Evolutionary conservation across 2,797 vertebrate genomes (phyloP), one percentile per base, ranked within the genome.

Genomic region (Fistularia commersonii): DNA sequence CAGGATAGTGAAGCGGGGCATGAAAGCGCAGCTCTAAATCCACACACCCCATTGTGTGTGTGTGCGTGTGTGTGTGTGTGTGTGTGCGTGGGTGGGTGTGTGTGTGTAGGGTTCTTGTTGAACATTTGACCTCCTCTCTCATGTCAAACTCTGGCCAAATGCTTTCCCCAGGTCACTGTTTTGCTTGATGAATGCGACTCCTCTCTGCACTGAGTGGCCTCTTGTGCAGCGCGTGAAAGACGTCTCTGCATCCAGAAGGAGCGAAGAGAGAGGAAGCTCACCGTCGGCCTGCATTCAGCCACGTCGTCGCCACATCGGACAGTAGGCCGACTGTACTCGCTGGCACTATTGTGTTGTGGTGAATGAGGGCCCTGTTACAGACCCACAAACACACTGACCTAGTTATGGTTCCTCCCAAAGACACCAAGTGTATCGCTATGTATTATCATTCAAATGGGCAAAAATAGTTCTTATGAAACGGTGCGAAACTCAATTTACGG

Each of bases 301-400:
- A 13, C 75, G 69, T 74, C 74, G 73, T 72, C 77, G 76, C 52
- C 61, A 75, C 80, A 64, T 66, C 35, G 62, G 79, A 87, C 83
- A 85, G 81, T 65, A 44, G 72, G 66, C 56, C 23, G 32, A 76
- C 81, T 82, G 85, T 84, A 80, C 81, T 72, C 51, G 77, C 69
- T 76, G 81, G 71, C 67, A 81, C 87, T 61, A 82, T 88, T 90
- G 88, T 88, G 15, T 71, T 69, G 39, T 61, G 41, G 14, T 84
- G 84, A 88, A 89, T 78, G 74, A 72, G 49, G 63, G 54, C 59
- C 72, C 74, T 79, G 73, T 80, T 62, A 42, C 8, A 38, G 52
- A 61, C 66, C 68, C 62, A 64, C 51, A 70, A 46, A 81, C 77
- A 82, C 77, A 74, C 56, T 66, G 68, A 72, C 65, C 64, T 23